A percentile compares a stretch with the other conserved stretches of the same genome.
Conservation (phyloP, 2,888 invertebrate genomes). For the Chelonus formosanus region DNA sequence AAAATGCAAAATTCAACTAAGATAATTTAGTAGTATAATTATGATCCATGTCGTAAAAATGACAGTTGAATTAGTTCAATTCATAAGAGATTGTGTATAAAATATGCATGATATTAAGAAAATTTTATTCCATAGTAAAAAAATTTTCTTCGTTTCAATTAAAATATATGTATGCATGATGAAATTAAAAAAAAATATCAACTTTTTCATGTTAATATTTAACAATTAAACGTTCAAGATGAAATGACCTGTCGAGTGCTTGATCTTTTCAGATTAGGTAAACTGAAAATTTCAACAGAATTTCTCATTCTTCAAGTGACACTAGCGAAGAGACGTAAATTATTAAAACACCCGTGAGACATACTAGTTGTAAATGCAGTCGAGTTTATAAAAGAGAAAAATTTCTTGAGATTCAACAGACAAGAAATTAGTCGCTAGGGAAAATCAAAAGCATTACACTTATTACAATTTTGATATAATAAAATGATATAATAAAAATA, state of each 20-base stretch:
- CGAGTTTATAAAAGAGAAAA: not conserved
- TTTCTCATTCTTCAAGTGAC: constrained; percentile 16
- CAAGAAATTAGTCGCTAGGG: not conserved
- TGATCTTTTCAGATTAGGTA: constrained; percentile 9
- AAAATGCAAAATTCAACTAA: no score
- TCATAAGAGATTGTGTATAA: no score
- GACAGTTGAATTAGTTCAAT: no score
- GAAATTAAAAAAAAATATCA: constrained; percentile 2
- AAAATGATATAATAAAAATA: not conserved
- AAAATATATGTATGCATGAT: no score
- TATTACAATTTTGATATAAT: not conserved
- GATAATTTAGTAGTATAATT: no score
- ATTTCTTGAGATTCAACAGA: not conserved
- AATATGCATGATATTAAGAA: no score
- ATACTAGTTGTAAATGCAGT: constrained; percentile 23
- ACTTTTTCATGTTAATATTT: not conserved
- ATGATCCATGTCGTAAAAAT: no score
- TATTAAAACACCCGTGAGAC: constrained; percentile 48
- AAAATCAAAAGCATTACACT: constrained; percentile 1
- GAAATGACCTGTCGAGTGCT: constrained; percentile 8
- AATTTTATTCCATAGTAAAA: no score
- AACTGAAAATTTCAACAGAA: constrained; percentile 12
- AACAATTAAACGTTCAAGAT: constrained; percentile 8
- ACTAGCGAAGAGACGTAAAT: constrained; percentile 41
- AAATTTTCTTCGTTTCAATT: no score